Evolutionary conservation across 2,888 invertebrate species (phyloP).

Genomic region (Chromoteleia sp.): DNA sequence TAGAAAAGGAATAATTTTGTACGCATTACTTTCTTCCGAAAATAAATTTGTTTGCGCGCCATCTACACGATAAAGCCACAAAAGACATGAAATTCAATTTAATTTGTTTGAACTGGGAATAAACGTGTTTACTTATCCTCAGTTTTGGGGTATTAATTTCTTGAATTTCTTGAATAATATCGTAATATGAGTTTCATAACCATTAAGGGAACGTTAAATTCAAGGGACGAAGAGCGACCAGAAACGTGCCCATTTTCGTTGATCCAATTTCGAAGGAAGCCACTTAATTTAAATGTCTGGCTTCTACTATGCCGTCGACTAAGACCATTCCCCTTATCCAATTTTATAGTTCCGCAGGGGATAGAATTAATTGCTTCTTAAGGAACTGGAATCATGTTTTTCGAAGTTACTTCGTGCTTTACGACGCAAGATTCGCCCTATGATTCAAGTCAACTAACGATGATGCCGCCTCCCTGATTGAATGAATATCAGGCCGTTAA

Average conservation of each 20-base stretch:
- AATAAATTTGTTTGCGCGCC: too few species aligned
- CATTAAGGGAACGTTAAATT: constrained; percentile 59
- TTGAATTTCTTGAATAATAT: constrained; percentile 9
- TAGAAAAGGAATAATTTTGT: too few species aligned
- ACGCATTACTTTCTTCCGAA: too few species aligned
- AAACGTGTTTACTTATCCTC: too few species aligned
- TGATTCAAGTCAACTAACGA: constrained; percentile 60
- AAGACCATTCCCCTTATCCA: constrained; percentile 62
- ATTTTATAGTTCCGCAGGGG: constrained; percentile 73
- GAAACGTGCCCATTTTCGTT: constrained; percentile 73
- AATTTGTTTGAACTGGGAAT: too few species aligned
- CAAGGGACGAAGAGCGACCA: constrained; percentile 44
- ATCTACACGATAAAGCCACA: too few species aligned
- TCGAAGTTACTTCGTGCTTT: constrained; percentile 73
- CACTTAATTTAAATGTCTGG: constrained; percentile 81
- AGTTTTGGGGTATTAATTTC: too few species aligned
- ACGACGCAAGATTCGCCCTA: constrained; percentile 53
- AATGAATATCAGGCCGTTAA: constrained; percentile 47
- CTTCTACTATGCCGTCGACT: constrained; percentile 69
- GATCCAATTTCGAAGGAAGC: constrained; percentile 82
- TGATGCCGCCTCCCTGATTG: constrained; percentile 53
- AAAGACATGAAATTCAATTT: too few species aligned
- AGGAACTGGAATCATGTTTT: constrained; percentile 82
- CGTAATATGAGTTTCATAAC: constrained; percentile 52
- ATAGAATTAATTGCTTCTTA: constrained; percentile 83